These are phyloP conservation scores for Antennarius maculatus DNA, from an alignment of 2,797 vertebrate genomes.

Conservation along the genomic window DNA sequence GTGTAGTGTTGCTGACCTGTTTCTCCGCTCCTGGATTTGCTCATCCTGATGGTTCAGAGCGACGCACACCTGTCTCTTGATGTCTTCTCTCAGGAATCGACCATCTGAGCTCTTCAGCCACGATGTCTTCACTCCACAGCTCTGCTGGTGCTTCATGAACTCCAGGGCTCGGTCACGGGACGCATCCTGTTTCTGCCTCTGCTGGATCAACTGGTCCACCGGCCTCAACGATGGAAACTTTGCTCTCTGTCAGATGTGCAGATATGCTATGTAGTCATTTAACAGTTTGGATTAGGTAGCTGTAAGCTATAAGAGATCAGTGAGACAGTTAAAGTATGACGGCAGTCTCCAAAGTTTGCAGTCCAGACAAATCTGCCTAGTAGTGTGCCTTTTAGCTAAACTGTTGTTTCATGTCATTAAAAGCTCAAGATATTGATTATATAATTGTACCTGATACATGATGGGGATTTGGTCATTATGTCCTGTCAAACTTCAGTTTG, in stretches of 20 bases:
- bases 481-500: too few relatives aligned
- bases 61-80: slow-evolving; percentile 69
- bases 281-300: too few relatives aligned
- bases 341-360: too few relatives aligned
- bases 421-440: too few relatives aligned
- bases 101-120: slow-evolving; percentile 78
- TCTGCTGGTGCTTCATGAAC: slow-evolving; percentile 69
- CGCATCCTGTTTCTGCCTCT: slow-evolving; percentile 60
- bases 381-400: too few relatives aligned
- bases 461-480: too few relatives aligned
- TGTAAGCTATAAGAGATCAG: too few relatives aligned
- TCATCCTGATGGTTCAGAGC: slow-evolving; percentile 72
- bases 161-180: slow-evolving; percentile 58
- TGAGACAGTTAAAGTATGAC: too few relatives aligned
- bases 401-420: too few relatives aligned
- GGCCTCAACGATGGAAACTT: slow-evolving; percentile 41
- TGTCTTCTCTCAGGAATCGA: slow-evolving; percentile 55
- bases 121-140: slow-evolving; percentile 38
- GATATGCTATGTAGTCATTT: too few relatives aligned
- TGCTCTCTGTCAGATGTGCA: slow-evolving; percentile 23
- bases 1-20: slow-evolving; percentile 83
- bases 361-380: too few relatives aligned
- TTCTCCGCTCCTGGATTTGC: slow-evolving; percentile 76
- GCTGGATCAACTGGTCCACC: slow-evolving; percentile 49
- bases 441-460: too few relatives aligned